Evolutionary conservation across 1,140 invertebrate genomes (phyloP).

Genomic region (Manduca sexta): DNA sequence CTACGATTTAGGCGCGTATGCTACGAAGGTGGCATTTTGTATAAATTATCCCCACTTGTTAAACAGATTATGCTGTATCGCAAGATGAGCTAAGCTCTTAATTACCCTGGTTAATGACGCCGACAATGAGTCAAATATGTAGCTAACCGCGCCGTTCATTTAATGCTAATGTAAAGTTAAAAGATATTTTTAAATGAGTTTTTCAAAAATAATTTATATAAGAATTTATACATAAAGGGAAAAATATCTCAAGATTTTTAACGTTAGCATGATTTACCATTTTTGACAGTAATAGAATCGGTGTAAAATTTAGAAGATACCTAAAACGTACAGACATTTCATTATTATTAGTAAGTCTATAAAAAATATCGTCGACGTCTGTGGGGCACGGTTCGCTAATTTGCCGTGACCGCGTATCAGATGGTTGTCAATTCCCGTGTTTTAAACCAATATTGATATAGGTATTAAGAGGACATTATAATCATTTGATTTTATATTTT

Average conservation of each 20-base stretch:
- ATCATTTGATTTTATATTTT: no score
- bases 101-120: slow-evolving; percentile 16
- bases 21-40: no score
- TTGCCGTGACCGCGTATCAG: slow-evolving; percentile 31
- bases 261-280: no score
- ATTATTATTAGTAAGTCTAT: background rate
- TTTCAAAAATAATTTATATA: no score
- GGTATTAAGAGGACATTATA: background rate
- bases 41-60: slow-evolving; percentile 19
- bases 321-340: slow-evolving; percentile 9
- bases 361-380: background rate
- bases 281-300: no score
- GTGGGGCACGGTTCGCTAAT: slow-evolving; percentile 30
- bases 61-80: slow-evolving; percentile 40
- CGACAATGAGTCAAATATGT: no score
- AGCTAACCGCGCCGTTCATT: no score
- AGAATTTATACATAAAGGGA: no score
- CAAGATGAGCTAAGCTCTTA: slow-evolving; percentile 38
- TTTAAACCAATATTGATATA: slow-evolving; percentile 11
- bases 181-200: no score
- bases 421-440: slow-evolving; percentile 26
- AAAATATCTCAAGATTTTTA: no score
- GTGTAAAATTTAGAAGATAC: no score
- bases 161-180: background rate
- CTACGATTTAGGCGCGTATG: no score